phyloP scores from a whole-genome alignment of 2,797 vertebrate genomes.

The Lutjanus argentimaculatus region DNA sequence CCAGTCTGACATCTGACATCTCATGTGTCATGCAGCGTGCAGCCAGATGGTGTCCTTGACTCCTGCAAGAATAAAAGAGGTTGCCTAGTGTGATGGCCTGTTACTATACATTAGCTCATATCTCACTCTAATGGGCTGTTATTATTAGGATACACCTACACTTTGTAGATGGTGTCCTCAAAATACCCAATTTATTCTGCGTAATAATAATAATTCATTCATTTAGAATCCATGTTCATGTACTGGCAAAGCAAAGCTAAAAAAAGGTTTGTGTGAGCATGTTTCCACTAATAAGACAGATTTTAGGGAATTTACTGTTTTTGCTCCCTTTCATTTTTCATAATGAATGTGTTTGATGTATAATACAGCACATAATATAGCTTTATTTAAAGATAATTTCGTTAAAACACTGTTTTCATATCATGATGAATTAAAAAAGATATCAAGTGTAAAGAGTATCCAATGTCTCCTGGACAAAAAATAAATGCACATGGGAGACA shows the following conservation, averaged over 20 bases:
- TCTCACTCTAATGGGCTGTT: constrained; percentile 42
- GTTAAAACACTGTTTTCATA: neutral
- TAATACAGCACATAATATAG: neutral
- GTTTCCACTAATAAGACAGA: neutral
- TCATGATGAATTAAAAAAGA: neutral
- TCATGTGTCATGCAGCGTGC: constrained; percentile 71
- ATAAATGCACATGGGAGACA: neutral
- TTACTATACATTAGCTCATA: constrained; percentile 63
- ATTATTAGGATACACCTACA: constrained; percentile 30
- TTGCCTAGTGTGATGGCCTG: constrained; percentile 59
- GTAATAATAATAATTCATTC: neutral
- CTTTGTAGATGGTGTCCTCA: constrained; percentile 7
- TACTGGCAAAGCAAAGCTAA: neutral
- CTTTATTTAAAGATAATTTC: neutral
- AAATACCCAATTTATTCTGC: constrained; percentile 10
- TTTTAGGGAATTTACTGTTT: neutral
- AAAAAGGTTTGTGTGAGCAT: neutral
- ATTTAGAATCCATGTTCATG: neutral
- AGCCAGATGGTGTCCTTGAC: constrained; percentile 83
- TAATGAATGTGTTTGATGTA: neutral
- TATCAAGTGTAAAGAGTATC: neutral
- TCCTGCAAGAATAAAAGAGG: constrained; percentile 65
- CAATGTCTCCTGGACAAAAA: neutral
- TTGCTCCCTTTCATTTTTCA: neutral
- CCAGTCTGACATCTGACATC: constrained; percentile 65